A percentile compares a stretch with the other conserved stretches of the same genome.
Conservation (phyloP, 2,888 invertebrate genomes). For the Drosophila phalerata region DNA sequence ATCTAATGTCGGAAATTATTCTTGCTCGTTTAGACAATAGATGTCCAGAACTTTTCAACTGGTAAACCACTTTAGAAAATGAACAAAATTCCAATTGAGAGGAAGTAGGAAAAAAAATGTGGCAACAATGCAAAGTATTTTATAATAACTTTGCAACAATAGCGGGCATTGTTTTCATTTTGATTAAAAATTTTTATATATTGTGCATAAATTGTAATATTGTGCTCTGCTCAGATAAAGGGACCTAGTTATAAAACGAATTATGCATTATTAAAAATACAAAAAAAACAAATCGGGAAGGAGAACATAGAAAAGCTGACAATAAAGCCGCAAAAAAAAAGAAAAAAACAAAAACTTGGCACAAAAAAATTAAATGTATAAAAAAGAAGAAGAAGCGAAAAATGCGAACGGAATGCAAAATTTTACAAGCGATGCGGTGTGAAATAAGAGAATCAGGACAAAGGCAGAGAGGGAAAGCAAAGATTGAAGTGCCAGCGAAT, state of each 20-base stretch:
- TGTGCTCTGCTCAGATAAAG: slow-evolving; percentile 34
- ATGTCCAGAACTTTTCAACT: slow-evolving; percentile 37
- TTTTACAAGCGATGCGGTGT: slow-evolving; percentile 48
- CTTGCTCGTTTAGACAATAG: slow-evolving; percentile 55
- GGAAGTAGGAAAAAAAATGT: not conserved
- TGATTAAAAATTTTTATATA: slow-evolving; percentile 68
- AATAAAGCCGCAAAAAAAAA: slow-evolving; percentile 75
- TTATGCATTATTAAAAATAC: slow-evolving; percentile 79
- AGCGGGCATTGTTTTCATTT: slow-evolving; percentile 74
- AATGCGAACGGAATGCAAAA: slow-evolving; percentile 71
- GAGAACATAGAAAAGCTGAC: slow-evolving; percentile 60
- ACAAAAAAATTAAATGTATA: slow-evolving; percentile 33
- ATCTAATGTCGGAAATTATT: slow-evolving; percentile 34
- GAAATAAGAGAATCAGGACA: slow-evolving; percentile 41
- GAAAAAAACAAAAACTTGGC: slow-evolving; percentile 66
- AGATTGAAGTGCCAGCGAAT: slow-evolving; percentile 79
- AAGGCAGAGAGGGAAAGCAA: slow-evolving; percentile 2
- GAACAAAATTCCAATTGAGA: slow-evolving; percentile 34
- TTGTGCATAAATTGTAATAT: slow-evolving; percentile 70
- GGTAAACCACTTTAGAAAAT: slow-evolving; percentile 63
- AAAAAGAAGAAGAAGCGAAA: slow-evolving; percentile 11
- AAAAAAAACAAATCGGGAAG: slow-evolving; percentile 36
- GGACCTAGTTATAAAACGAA: slow-evolving; percentile 74
- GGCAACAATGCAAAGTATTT: slow-evolving; percentile 62
- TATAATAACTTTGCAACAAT: slow-evolving; percentile 69